Conservation (phyloP, 1,140 invertebrate genomes). For the Ganaspis sp. region DNA sequence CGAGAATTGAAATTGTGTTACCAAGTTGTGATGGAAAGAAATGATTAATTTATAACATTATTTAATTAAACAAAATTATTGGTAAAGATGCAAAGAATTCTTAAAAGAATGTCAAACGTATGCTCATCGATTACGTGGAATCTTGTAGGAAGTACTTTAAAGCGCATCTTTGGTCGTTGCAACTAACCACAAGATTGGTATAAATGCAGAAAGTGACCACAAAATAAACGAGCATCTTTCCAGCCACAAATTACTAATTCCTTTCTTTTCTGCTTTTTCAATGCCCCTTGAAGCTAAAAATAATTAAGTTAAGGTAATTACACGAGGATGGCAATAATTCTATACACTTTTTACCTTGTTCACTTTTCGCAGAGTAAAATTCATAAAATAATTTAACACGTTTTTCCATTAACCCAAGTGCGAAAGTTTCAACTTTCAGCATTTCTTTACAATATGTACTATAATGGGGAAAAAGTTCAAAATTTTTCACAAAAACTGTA, state of each 20-base stretch:
- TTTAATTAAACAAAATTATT: not conserved
- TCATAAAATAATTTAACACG: no score
- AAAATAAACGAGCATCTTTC: slow-evolving; percentile 1
- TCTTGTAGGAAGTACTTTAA: slow-evolving; percentile 14
- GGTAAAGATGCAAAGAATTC: not conserved
- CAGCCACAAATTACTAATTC: slow-evolving; percentile 9
- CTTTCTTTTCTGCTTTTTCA: slow-evolving; percentile 3
- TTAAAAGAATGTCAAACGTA: not conserved
- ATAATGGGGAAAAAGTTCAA: no score
- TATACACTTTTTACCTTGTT: no score
- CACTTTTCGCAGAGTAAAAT: no score
- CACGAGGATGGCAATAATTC: not conserved
- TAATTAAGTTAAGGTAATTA: slow-evolving; percentile 4
- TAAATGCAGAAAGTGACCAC: slow-evolving; percentile 8
- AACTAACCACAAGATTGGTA: not conserved
- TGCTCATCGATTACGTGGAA: slow-evolving; percentile 3
- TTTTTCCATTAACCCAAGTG: no score
- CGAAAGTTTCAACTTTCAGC: no score
- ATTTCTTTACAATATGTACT: no score
- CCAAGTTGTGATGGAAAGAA: not conserved
- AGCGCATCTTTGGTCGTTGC: not conserved
- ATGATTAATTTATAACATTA: not conserved
- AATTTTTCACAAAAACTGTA: no score
- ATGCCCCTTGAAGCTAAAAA: not conserved
- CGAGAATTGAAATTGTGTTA: no score